A percentile compares a stretch with the other conserved stretches of the same genome.
These are phyloP conservation scores for Urocyon cinereoargenteus DNA, from an alignment of 2,797 vertebrate species.

Conservation along the genomic window DNA sequence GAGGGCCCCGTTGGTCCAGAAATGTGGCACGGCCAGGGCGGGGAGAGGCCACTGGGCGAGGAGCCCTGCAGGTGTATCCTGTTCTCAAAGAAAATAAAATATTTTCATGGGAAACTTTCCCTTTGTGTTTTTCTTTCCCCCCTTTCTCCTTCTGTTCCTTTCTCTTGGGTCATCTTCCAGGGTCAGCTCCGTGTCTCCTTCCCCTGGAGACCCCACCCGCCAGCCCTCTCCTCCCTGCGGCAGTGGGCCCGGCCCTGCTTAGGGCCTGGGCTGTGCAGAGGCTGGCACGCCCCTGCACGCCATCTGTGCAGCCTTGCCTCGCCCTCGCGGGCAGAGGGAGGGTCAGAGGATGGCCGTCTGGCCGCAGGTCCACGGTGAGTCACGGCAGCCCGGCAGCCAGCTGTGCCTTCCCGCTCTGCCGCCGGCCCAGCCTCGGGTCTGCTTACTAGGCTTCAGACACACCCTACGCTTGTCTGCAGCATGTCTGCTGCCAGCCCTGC, in stretches of 20 bases:
- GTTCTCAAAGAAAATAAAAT: constrained; percentile 86
- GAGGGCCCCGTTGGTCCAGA: constrained; percentile 85
- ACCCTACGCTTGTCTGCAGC: constrained; percentile 40
- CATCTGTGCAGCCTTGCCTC: constrained; percentile 75
- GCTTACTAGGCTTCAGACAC: constrained; percentile 57
- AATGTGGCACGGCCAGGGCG: constrained; percentile 76
- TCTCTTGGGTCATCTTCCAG: constrained; percentile 69
- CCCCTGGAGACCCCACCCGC: background rate
- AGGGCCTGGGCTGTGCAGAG: background rate
- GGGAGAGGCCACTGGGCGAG: constrained; percentile 72
- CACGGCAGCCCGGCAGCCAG: constrained; percentile 69
- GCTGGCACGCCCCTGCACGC: constrained; percentile 61
- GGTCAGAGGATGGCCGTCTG: constrained; percentile 74
- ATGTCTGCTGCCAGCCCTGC: background rate
- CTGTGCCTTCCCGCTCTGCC: constrained; percentile 51
- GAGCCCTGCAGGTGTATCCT: constrained; percentile 88
- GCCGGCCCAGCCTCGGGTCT: background rate
- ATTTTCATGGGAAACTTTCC: constrained; percentile 86
- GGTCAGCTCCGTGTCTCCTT: constrained; percentile 69
- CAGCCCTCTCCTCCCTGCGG: background rate
- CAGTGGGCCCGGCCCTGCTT: background rate
- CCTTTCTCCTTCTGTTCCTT: constrained; percentile 71
- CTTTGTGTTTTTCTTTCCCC: constrained; percentile 78
- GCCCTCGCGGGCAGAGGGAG: constrained; percentile 68
- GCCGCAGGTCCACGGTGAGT: constrained; percentile 79